Evolutionary conservation across 2,797 vertebrate species (phyloP).

Genomic region (Limosa lapponica): DNA sequence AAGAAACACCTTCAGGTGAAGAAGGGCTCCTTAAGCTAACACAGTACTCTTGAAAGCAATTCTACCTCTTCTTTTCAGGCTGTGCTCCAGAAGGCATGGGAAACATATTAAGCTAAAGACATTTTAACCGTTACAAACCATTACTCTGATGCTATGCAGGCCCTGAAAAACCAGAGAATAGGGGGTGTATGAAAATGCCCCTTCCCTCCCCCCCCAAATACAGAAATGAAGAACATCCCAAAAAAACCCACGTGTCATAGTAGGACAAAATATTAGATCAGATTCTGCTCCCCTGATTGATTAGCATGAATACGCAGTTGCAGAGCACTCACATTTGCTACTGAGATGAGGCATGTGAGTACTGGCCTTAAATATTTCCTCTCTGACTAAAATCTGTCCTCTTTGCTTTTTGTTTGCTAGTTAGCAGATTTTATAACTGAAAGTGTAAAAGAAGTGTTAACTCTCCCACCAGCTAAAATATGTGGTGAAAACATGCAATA

Average conservation of each 20-base stretch:
- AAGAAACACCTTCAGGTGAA: neutral
- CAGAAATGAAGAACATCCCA: neutral
- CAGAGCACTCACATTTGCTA: neutral
- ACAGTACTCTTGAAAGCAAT: neutral
- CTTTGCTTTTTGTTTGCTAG: neutral
- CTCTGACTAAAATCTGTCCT: neutral
- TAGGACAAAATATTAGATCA: neutral
- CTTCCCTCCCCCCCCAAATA: neutral
- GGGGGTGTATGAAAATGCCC: fast-evolving
- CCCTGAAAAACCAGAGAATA: neutral
- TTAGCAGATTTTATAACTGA: neutral
- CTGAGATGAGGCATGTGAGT: neutral
- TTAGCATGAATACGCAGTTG: neutral
- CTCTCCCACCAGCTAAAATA: neutral
- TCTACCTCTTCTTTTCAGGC: neutral
- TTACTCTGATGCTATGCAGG: neutral
- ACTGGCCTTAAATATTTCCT: neutral
- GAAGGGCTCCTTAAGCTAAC: neutral
- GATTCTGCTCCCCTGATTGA: neutral
- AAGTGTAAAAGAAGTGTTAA: neutral
- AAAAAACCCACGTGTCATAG: fast-evolving
- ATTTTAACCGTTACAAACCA: neutral
- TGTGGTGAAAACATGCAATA: neutral
- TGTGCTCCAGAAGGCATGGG: neutral
- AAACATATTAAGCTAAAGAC: neutral